A percentile compares a stretch with the other conserved stretches of the same genome.
These are phyloP conservation scores for Cheilosia pagana DNA, from an alignment of 2,888 invertebrate species.

Conservation along the genomic window DNA sequence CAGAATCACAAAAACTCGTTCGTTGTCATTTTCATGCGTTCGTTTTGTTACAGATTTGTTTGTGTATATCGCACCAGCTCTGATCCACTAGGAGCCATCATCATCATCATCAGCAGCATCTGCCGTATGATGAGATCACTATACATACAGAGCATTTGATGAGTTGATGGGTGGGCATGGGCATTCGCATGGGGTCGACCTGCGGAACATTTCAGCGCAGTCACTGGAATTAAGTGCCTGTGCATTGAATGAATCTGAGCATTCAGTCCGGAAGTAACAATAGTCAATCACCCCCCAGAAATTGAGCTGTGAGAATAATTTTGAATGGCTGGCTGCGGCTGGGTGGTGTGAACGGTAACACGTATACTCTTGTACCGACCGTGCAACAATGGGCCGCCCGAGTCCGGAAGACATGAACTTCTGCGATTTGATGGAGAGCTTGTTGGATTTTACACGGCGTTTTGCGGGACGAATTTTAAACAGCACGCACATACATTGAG, in stretches of 20 bases:
- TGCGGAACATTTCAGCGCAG: constrained; percentile 18
- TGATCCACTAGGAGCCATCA: not conserved
- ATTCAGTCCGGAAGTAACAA: constrained; percentile 62
- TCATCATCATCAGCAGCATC: not conserved
- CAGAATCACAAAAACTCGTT: constrained; percentile 46
- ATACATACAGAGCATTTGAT: constrained; percentile 2
- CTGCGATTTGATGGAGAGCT: constrained; percentile 11
- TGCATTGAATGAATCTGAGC: constrained; percentile 43
- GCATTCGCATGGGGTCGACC: constrained; percentile 33
- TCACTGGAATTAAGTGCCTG: constrained; percentile 48
- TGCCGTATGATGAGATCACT: constrained; percentile 33
- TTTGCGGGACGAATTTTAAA: constrained; percentile 17
- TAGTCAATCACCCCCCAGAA: constrained; percentile 56
- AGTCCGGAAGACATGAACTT: constrained; percentile 34
- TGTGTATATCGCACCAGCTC: not conserved
- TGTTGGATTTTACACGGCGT: constrained; percentile 7
- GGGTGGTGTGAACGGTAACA: constrained; percentile 33
- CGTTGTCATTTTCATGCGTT: constrained; percentile 41
- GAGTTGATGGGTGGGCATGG: constrained; percentile 5
- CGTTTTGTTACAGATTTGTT: constrained; percentile 34
- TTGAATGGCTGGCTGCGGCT: not conserved
- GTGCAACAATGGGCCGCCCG: constrained; percentile 11
- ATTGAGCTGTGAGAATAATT: constrained; percentile 58
- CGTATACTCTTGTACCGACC: not conserved
- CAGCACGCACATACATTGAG: constrained; percentile 32